Base-by-base conservation (phyloP, 2,797 vertebrate species). In the Galago senegalensis region DNA sequence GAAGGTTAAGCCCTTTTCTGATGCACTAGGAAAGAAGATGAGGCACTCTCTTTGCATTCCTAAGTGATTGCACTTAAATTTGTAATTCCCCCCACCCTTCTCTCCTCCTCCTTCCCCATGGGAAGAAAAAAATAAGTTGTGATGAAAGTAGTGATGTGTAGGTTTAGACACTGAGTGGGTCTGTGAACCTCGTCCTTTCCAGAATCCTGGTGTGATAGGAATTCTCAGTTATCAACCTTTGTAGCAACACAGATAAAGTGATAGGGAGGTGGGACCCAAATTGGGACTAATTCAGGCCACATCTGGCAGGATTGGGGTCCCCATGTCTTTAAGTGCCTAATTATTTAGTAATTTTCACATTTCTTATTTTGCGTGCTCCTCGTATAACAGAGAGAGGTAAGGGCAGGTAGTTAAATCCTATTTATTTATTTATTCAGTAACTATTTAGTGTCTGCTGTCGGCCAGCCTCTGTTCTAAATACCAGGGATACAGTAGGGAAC, bases 201-300 rank as follows among this genome's bases (percentile, higher is more conserved):
- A 89, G 87, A 91, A 88, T 90, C 72, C 65, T 79, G 40, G 27
- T 73, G 14, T 60, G 61, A 11, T 60, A 60, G 56, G 49, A 82
- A 69, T 89, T 93, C 83, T 80, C 12, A 31, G 17, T 83, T 76
- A 65, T 46, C 46, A 82, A 40, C 56, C 58, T 95, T 75, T 79
- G 67, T 70, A n/a, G 75, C 91, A 53, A 89, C 94, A 79, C 73
- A 72, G 56, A 18, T 63, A 85, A 84, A 70, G 11, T 88, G 61
- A 63, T 53, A 92, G 7, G 72, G 60, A 76, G 43, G 53, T 80
- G 25, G 80, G 72, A 69, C 14, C 34, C 20, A 11, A 56, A 56
- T 85, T 53, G 34, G 75, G 86, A 89, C 79, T 76, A 37, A 90
- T 67, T 82, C 65, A 58, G 73, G 60, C 86, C 63, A 11, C 12